Evolutionary conservation across 2,888 invertebrate species (phyloP).

Genomic region (Pachydiplax longipennis): DNA sequence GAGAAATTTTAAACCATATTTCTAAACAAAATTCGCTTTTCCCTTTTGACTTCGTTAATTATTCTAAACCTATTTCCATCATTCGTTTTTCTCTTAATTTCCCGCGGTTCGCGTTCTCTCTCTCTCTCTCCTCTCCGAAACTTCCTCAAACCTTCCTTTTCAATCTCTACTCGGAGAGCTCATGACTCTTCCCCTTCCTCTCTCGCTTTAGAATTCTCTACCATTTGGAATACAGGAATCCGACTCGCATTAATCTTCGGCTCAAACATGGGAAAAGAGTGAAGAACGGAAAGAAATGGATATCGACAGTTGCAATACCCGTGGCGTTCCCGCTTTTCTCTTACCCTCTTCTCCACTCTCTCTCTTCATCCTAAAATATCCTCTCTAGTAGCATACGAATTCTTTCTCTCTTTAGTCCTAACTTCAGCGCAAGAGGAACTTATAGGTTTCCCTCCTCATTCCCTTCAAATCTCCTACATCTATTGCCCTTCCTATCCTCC

Average conservation of each 20-base stretch:
- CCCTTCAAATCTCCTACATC: not conserved
- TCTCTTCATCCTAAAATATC: not conserved
- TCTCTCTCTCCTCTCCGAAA: not conserved
- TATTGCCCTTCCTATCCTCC: not conserved
- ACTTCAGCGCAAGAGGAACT: no score
- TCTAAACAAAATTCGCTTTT: no score
- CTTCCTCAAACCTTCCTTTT: not conserved
- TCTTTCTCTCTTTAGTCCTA: not conserved
- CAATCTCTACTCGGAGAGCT: not conserved
- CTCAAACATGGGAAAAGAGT: constrained; percentile 16
- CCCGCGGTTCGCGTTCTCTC: not conserved
- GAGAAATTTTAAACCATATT: no score
- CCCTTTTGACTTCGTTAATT: no score
- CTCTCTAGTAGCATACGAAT: not conserved
- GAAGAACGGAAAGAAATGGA: not conserved
- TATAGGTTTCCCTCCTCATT: not conserved
- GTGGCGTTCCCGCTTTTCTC: not conserved
- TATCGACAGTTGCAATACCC: not conserved
- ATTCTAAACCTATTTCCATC: no score
- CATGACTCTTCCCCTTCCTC: not conserved
- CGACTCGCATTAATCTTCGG: constrained; percentile 39
- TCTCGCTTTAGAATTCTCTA: not conserved
- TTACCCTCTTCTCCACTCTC: not conserved
- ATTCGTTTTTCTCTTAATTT: not conserved
- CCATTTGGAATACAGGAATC: constrained; percentile 5